These are phyloP conservation scores for Falco novaeseelandiae DNA, from an alignment of 2,797 vertebrate species.

Conservation along the genomic window DNA sequence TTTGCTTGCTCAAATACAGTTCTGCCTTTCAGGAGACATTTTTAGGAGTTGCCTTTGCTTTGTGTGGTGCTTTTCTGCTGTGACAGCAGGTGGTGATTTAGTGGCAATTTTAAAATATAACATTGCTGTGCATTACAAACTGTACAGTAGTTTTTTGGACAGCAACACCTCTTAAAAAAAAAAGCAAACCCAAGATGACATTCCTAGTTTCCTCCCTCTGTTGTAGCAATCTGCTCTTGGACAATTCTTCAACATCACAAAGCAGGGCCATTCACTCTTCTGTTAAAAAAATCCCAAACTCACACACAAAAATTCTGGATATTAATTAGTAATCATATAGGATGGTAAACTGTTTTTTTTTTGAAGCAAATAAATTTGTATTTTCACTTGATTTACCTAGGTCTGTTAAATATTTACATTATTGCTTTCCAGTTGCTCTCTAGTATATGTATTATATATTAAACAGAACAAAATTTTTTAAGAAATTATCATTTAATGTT, in stretches of 20 bases:
- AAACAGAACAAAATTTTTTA: background rate
- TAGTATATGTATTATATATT: background rate
- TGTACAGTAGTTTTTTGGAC: background rate
- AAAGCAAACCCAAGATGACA: background rate
- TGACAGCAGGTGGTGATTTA: slow-evolving; percentile 8
- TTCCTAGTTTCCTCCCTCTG: background rate
- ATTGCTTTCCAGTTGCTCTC: background rate
- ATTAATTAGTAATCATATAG: background rate
- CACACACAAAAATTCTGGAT: background rate
- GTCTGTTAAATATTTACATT: background rate
- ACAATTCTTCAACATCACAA: background rate
- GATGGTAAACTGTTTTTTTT: fast-evolving
- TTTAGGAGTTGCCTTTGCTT: slow-evolving; percentile 13
- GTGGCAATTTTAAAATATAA: slow-evolving; percentile 35
- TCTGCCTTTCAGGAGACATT: background rate
- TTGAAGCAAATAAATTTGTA: background rate
- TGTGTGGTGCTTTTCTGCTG: background rate
- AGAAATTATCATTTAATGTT: background rate
- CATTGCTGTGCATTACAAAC: background rate
- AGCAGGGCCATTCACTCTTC: background rate
- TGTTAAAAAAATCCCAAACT: fast-evolving
- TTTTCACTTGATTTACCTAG: background rate
- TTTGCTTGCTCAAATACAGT: background rate
- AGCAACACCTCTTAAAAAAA: background rate
- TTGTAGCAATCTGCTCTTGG: background rate